Evolutionary conservation across 2,113 vertebrate genomes (phyloP).

Genomic region (Corythoichthys haematopterus): DNA sequence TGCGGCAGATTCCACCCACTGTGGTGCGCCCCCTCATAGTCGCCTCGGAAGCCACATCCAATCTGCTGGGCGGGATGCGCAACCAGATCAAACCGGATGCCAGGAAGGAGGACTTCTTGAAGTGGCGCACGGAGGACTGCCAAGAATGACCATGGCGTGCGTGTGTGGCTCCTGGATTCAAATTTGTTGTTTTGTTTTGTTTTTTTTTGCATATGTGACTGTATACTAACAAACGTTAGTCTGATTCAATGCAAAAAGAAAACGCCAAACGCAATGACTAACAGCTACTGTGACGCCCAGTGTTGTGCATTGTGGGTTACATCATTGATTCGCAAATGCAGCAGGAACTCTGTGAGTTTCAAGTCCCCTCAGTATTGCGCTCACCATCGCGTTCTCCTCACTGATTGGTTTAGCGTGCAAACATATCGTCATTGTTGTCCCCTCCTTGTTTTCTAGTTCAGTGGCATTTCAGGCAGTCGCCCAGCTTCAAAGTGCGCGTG

Average conservation of each 20-base stretch:
- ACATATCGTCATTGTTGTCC: slow-evolving; percentile 52
- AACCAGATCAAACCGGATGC: slow-evolving; percentile 76
- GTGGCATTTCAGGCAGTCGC: slow-evolving; percentile 1
- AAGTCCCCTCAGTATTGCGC: slow-evolving; percentile 11
- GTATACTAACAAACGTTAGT: slow-evolving; percentile 30
- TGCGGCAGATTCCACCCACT: slow-evolving; percentile 88
- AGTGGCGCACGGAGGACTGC: slow-evolving; percentile 73
- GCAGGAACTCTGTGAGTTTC: slow-evolving; percentile 10
- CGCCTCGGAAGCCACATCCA: slow-evolving; percentile 87
- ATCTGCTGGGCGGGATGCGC: slow-evolving; percentile 85
- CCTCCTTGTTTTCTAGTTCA: slow-evolving; percentile 12
- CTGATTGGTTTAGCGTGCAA: slow-evolving; percentile 32
- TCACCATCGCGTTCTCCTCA: slow-evolving; percentile 18
- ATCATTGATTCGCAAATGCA: slow-evolving; percentile 29
- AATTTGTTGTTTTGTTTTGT: background rate
- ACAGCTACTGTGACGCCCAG: slow-evolving; percentile 46
- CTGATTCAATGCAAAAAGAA: slow-evolving; percentile 52
- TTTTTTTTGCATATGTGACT: slow-evolving; percentile 47
- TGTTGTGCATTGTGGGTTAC: slow-evolving; percentile 15
- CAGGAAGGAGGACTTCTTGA: slow-evolving; percentile 72
- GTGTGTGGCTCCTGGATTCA: slow-evolving; percentile 7
- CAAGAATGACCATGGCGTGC: slow-evolving; percentile 71
- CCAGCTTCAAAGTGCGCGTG: background rate
- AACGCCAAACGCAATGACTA: slow-evolving; percentile 40
- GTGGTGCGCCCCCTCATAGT: slow-evolving; percentile 88